Percentiles rank a stretch among this genome's conserved stretches.
Evolutionary conservation across 2,113 vertebrate species (phyloP).

Genomic region (Oncorhynchus clarkii): DNA sequence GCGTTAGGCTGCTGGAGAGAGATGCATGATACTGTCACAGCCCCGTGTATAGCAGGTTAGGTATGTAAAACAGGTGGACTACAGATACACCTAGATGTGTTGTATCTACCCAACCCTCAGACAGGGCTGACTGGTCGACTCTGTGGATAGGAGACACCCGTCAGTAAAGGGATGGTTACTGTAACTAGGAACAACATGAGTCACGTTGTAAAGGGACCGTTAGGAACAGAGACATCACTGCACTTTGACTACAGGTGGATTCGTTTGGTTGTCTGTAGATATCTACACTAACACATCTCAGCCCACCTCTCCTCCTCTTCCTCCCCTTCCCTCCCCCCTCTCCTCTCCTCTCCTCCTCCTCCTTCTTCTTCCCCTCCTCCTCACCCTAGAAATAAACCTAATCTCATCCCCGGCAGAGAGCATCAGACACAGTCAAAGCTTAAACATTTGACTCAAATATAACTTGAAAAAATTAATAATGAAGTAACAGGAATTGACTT

Average conservation of each 20-base stretch:
- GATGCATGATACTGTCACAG: constrained; percentile 27
- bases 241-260: constrained; percentile 81
- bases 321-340: constrained; percentile 1
- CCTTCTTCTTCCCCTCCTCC: constrained; percentile 9
- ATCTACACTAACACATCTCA: constrained; percentile 55
- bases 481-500: too few relatives aligned
- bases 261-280: constrained; percentile 74
- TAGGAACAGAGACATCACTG: constrained; percentile 73
- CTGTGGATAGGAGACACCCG: not conserved
- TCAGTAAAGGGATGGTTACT: not conserved
- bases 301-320: constrained; percentile 39
- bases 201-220: not conserved
- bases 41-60: too few relatives aligned
- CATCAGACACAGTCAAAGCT: too few relatives aligned
- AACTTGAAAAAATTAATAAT: too few relatives aligned
- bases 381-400: constrained; percentile 72
- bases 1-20: constrained; percentile 27
- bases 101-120: not conserved
- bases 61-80: not conserved
- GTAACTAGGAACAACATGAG: not conserved
- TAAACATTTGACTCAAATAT: too few relatives aligned
- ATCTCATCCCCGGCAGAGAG: constrained; percentile 16
- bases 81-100: not conserved
- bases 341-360: too few relatives aligned
- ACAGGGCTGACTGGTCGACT: not conserved